A percentile compares a stretch with the other conserved stretches of the same genome.
Conservation (phyloP, 2,113 vertebrate species). For the Misgurnus mizolepis region DNA sequence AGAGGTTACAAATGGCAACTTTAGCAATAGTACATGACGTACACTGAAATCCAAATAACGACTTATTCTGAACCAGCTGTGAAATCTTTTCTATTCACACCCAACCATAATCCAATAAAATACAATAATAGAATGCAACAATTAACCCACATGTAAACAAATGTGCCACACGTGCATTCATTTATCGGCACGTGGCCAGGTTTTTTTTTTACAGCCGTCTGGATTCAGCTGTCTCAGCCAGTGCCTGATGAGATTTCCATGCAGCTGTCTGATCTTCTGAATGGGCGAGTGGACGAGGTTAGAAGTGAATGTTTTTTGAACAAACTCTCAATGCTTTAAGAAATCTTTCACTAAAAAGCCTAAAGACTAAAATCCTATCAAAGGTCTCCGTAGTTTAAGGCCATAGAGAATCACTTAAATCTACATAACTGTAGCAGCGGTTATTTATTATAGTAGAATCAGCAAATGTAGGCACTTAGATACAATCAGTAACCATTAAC, state of each 20-base stretch:
- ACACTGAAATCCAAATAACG: too few relatives aligned
- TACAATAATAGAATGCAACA: background rate
- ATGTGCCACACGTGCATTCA: background rate
- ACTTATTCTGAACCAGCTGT: too few relatives aligned
- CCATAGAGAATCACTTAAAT: constrained; percentile 11
- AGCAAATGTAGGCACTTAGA: background rate
- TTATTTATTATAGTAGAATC: constrained; percentile 1
- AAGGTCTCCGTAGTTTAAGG: background rate
- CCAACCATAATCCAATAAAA: background rate
- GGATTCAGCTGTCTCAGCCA: constrained; percentile 20
- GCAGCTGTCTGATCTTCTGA: constrained; percentile 25
- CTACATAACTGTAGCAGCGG: background rate
- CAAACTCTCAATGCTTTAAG: constrained; percentile 6
- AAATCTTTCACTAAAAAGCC: constrained; percentile 7
- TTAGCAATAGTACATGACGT: too few relatives aligned
- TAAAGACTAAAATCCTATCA: background rate
- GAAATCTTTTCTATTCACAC: background rate
- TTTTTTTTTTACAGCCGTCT: constrained; percentile 10
- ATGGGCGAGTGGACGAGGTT: constrained; percentile 15
- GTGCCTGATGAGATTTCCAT: constrained; percentile 42
- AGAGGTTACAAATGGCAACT: too few relatives aligned
- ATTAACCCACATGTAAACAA: constrained; percentile 7
- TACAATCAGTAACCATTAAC: background rate
- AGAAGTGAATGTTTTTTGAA: background rate
- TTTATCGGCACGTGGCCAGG: constrained; percentile 23